These are phyloP conservation scores for Thecophora atra DNA, from an alignment of 2,888 invertebrate genomes.

Conservation along the genomic window DNA sequence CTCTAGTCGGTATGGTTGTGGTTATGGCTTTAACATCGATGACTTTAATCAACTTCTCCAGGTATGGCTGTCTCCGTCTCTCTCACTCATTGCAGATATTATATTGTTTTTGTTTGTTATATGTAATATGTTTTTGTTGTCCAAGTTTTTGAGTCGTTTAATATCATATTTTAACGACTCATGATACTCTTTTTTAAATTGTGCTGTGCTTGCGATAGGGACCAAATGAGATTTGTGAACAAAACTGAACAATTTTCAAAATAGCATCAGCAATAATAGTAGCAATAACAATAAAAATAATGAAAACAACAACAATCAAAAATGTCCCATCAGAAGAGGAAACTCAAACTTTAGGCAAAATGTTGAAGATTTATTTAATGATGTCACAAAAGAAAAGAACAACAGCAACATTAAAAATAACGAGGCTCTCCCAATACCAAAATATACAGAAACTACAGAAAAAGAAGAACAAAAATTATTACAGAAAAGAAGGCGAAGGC, in stretches of 20 bases:
- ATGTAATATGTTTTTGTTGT: background rate
- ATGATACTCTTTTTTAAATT: background rate
- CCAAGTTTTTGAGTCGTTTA: constrained; percentile 8
- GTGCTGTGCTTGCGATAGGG: background rate
- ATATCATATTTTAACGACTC: constrained; percentile 1
- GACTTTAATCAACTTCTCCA: background rate
- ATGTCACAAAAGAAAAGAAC: constrained; percentile 7
- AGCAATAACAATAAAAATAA: background rate
- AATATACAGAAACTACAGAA: background rate
- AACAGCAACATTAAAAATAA: background rate
- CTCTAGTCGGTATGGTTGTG: too few species aligned
- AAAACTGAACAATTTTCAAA: background rate
- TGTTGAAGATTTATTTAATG: constrained; percentile 25
- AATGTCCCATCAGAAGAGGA: background rate
- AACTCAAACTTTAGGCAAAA: background rate
- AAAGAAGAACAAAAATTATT: background rate
- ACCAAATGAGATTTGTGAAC: background rate
- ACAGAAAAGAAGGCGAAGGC: background rate
- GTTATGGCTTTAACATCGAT: background rate
- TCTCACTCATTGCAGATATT: background rate
- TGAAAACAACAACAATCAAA: background rate
- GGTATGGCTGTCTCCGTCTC: background rate
- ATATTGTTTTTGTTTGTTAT: background rate
- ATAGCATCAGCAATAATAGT: background rate
- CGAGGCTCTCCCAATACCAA: background rate